phyloP scores from a whole-genome alignment of 2,113 vertebrate species.

The Chloropsis hardwickii region DNA sequence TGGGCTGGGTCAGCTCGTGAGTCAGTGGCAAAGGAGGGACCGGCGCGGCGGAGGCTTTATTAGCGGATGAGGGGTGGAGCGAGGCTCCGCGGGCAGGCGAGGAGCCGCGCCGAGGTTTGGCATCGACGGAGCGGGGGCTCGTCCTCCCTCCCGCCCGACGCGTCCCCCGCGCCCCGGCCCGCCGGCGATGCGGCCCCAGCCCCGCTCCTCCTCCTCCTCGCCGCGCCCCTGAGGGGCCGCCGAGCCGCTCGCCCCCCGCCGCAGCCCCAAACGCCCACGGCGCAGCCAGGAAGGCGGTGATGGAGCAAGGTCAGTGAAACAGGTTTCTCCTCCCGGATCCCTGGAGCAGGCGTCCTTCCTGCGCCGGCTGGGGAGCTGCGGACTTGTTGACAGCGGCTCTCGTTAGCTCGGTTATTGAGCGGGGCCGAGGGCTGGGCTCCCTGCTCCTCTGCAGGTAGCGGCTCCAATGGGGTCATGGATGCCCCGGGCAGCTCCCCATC shows the following conservation, averaged over 20 bases:
- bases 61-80: constrained; percentile 48
- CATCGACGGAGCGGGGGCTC: not conserved
- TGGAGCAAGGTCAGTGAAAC: constrained; percentile 72
- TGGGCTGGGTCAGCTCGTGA: constrained; percentile 41
- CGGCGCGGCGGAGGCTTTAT: constrained; percentile 39
- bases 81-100: not conserved
- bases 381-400: constrained; percentile 42
- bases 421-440: not conserved
- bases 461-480: not conserved
- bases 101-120: not conserved
- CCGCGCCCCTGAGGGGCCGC: not conserved
- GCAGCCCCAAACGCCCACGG: not conserved
- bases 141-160: not conserved
- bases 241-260: not conserved
- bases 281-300: constrained; percentile 1
- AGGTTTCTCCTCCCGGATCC: constrained; percentile 33
- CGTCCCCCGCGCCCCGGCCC: not conserved
- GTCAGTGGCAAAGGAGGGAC: constrained; percentile 53
- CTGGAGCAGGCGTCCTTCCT: not conserved
- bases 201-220: not conserved
- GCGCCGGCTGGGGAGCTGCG: not conserved
- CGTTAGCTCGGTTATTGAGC: constrained; percentile 28
- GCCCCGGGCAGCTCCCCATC: not conserved
- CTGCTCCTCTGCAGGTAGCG: fast-evolving
- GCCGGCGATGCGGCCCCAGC: not conserved